Evolutionary conservation across 2,888 invertebrate genomes (phyloP), one percentile per base, ranked within the genome.

Genomic region (Eupithecia dodoneata): DNA sequence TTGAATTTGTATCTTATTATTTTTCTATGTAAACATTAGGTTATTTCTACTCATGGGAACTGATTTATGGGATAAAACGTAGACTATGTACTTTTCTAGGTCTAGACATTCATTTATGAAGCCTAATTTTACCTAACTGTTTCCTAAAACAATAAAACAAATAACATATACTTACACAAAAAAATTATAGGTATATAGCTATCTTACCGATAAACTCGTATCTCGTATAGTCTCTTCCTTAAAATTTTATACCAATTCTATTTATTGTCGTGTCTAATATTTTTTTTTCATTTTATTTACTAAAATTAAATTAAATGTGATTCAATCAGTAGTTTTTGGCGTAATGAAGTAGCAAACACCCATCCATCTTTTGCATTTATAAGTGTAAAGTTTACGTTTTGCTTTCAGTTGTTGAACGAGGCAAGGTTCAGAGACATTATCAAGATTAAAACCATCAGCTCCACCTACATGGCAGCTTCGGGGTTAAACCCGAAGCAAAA

Each of bases 381-480:
- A 3, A 47, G 10, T 45, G 2, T 45, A 9, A n/a, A 45, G n/a
- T 59, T 18, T n/a, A 67, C 44, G 30, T 73, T 69, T 77, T 69
- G 13, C 74, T 87, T 89, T 84, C 92, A 99, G 98, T 95, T 99
- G 75, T 91, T 99, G 82, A 98, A 98, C 89, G 96, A 97, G 82
- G 96, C 97, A 0, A 97, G 97, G 89, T 99, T 98, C 91, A 87
- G 97, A 91, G 98, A 98, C 86, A 98, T 99, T 75, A 98, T 98
- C 80, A 99, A 99, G 95, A 99, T 99, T 81, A 99, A 99, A 93
- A 99, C 99, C 12, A 99, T 99, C 87, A 98, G 98, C 67, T 98
- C 98, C 0, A 98, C 99, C 0, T 99, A 99, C 88, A 99, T 99
- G 99, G 99, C 99, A 70, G 99, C 99, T 10, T 98, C 98, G 88